Base-by-base conservation (phyloP, 2,797 vertebrate genomes). In the Petrocephalus schoutedeni region DNA sequence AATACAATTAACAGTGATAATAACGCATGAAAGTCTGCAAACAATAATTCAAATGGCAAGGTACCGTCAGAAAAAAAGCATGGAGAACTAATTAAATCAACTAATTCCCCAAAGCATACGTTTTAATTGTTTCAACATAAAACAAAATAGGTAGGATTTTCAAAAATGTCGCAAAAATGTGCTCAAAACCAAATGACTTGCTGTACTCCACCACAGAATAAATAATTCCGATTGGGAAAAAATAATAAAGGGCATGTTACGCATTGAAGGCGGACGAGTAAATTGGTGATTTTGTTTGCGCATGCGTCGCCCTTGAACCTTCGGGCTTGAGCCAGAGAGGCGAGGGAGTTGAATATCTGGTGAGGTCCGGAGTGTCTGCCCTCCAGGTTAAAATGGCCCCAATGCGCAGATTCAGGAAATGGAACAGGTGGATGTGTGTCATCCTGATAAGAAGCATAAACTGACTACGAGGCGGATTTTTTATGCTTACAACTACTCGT, bases 401-500 rank as follows among this genome's bases (percentile, higher is more conserved):
- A 87, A 14, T 87, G 83, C 87, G 86, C 82, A 74, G 90, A 92
- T 93, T 93, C 94, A 94, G 94, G 95, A 94, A 95, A 94, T 93
- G 93, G 93, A 93, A 92, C 95, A 95, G 94, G 94, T 95, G 95
- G 93, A 93, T 16, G 87, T 91, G 86, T 88, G 89, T 83, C 64
- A 88, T 88, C 45, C 74, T 87, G 56, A 80, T 19, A 54, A 71
- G 53, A n/a, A 21, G 19, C 49, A 41, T 6, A 84, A 28, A 56
- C 51, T 56, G 21, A 84, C 21, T 54, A 53, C 23, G 23, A 23
- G 71, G 71, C 41, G 71, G 71, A 77, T 49, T 45, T 71, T 77
- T 41, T 9, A 77, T n/a, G 19, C 45, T 14, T 49, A 19, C 19
- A 49, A 4, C 19, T 80, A 45, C 74, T 80, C 41, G 16, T 49